Base-by-base conservation (phyloP, 2,113 vertebrate genomes). In the Cinclus cinclus region DNA sequence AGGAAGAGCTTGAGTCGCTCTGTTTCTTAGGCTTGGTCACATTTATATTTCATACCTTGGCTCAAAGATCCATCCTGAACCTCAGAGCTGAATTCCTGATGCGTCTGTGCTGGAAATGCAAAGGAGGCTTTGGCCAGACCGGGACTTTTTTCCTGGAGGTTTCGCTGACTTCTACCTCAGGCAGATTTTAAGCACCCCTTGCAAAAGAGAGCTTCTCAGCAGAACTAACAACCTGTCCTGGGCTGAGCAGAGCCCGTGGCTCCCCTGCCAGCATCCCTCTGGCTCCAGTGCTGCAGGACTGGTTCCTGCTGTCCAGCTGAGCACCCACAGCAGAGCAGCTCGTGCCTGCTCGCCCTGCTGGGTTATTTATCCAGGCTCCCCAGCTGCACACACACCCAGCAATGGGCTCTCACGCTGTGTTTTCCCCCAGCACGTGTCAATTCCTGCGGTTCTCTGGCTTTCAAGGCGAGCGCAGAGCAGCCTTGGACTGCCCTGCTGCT, bases 261-360 rank as follows among this genome's bases (percentile, higher is more conserved):
- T 80, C 3, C 42, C 9, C 37, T 49, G 25, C 16, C 55, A 62
- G 75, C 70, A 67, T n/a, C 70, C 42, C 35, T 21, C 15, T 10
- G 23, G 12, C 31, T 55, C 33, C 9, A 1, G 7, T 7, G 33
- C 68, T 39, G 25, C 12, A 0, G 39, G 24, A 3, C 44, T 0
- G 0, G 33, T 9, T 33, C 12, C 41, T 63, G 39, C 33, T 55
- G 27, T 58, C 17, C 47, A 30, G 44, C 52, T 41, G 70, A 52
- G 44, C 58, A 21, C 10, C 53, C 73, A 9, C 35, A 42, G 41
- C 55, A 31, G 27, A 78, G 55, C 23, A 39, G 15, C 7, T 15
- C 1, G 0, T 85, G 83, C 21, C 63, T 90, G 4, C 49, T 60
- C 1, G 0, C n/a, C 1, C 2, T 37, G 11, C 2, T 27, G n/a